Evolutionary conservation across 2,797 vertebrate genomes (phyloP), one percentile per base, ranked within the genome.

Genomic region (Epinephelus awoara): DNA sequence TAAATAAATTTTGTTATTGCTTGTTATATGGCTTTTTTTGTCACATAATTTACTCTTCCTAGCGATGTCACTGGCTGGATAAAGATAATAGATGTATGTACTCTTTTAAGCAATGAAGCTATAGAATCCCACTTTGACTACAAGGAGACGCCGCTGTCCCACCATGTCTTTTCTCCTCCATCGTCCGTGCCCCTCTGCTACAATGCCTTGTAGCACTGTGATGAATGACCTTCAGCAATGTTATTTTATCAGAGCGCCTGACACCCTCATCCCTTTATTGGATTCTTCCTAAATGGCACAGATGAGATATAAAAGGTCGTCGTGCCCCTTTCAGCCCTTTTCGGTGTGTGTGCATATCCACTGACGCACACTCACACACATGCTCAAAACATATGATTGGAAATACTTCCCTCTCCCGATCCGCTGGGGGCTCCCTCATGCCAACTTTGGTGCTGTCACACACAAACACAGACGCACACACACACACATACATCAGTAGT

Each of bases 381-480:
- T 29, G 27, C 44, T 59, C 52, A 56, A 72, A 71, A 62, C 51
- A 72, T 19, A 58, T 40, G 59, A 68, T 25, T 52, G 54, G 47
- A 82, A 84, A 71, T 56, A 38, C 69, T 65, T 77, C 44, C 59
- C 71, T 23, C 59, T 78, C 50, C 50, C 1, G 0, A 67, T 82
- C 90, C 81, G 2, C 88, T 82, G 68, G 90, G 86, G 88, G 91
- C 89, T 89, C 92, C 81, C 77, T 91, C 29, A 75, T 63, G 75
- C 84, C 72, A 75, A 69, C 34, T 61, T 81, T 73, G 50, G 67
- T 52, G 42, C 73, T 70, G 67, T 78, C 57, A 40, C 75, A 81
- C 64, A 77, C 67, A 66, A 79, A 21, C 75, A 56, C 69, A 62
- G 65, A 61, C 15, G 21, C 77, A 79, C 67, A 34, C 52, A 66